Base-by-base conservation (phyloP, 2,888 invertebrate species). In the Emmelina monodactyla region DNA sequence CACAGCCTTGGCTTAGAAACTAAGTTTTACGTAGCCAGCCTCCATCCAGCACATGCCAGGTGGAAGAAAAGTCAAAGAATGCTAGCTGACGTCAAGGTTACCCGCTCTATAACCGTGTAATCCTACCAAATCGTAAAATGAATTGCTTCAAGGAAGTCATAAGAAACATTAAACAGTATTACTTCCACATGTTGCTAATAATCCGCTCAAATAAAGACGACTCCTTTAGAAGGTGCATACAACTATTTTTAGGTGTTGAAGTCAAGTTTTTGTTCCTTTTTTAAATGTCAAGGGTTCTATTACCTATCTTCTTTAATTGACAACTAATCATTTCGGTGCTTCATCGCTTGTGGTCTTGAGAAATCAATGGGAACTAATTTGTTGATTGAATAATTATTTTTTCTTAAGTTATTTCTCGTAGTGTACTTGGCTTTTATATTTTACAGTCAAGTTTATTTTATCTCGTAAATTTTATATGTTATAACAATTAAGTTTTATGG, bases 31-130 rank as follows among this genome's bases (percentile, higher is more conserved):
- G 71, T 75, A 70, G 65, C 68, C 71, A 60, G 58, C 66, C 69
- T 73, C 50, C 28, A 57, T 60, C 68, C 69, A 73, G 69, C 72
- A 65, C 25, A 9, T n/a, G 25, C 25, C 9, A 72, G 70, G 76
- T 75, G 70, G 76, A 78, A 68, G 69, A 69, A 78, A 78, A 75
- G 75, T 69, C 76, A 72, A 64, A 70, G 70, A 64, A 71, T 72
- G 71, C 64, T 64, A 69, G 60, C 48, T 55, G 55, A 39, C 38
- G 40, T 55, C 70, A 73, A 76, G 73, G 75, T 58, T 65, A 47
- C 44, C 62, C 51, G 46, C 57, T 57, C 44, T n/a, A n/a, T n/a
- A n/a, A n/a, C n/a, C 14, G 49, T 62, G 63, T 64, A 58, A 66
- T 35, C 55, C 62, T 40, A 43, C 58, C 43, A 48, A 49, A 49